Conservation (phyloP, 2,113 vertebrate species). For the Microtus richardsoni region DNA sequence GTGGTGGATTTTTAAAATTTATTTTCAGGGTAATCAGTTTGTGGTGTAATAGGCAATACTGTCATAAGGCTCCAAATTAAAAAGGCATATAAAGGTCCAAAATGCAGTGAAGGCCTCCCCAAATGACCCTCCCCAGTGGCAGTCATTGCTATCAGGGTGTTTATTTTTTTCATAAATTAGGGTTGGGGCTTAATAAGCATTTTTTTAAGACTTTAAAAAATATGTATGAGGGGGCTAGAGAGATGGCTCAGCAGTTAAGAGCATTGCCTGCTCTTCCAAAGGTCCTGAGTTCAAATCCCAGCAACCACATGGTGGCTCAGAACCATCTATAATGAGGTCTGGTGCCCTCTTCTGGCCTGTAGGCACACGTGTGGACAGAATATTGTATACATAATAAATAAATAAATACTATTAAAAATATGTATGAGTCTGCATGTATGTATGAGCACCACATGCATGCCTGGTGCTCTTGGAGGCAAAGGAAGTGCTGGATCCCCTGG, state of each 20-base stretch:
- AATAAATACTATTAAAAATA: too few relatives aligned
- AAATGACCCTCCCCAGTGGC: not conserved
- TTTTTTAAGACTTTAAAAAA: not conserved
- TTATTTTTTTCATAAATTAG: not conserved
- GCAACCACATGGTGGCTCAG: too few relatives aligned
- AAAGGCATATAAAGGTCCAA: not conserved
- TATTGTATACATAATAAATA: too few relatives aligned
- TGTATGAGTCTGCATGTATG: not conserved
- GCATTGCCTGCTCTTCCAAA: too few relatives aligned
- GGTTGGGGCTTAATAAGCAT: not conserved
- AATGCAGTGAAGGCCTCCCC: not conserved
- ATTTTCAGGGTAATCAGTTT: conserved; percentile 7
- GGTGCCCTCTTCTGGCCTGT: too few relatives aligned
- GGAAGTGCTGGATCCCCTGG: not conserved
- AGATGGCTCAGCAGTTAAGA: too few relatives aligned
- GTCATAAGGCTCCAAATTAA: not conserved
- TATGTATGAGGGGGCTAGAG: too few relatives aligned
- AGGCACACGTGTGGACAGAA: too few relatives aligned
- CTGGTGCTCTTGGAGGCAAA: too few relatives aligned
- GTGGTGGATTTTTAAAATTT: not conserved
- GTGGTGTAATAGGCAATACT: not conserved
- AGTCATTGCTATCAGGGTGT: not conserved
- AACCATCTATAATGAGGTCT: too few relatives aligned
- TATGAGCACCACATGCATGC: not conserved
- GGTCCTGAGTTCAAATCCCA: too few relatives aligned